A percentile compares a stretch with the other conserved stretches of the same genome.
These are phyloP conservation scores for Psittacula echo DNA, from an alignment of 2,797 vertebrate genomes.

Conservation along the genomic window DNA sequence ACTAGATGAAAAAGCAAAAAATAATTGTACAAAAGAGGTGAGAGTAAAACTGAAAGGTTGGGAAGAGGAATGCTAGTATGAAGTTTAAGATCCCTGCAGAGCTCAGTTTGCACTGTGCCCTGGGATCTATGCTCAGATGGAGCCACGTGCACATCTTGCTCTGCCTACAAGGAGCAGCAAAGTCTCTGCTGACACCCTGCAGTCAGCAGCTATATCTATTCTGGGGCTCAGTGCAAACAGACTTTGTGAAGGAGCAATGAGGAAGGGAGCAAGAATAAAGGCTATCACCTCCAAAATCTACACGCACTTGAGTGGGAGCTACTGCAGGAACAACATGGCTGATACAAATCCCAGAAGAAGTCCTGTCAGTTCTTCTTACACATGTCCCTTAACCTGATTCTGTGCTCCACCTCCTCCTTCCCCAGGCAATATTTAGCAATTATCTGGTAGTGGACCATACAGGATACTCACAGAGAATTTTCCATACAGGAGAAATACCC, in stretches of 20 bases:
- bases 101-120: not conserved
- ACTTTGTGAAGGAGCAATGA: constrained; percentile 42
- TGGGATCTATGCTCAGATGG: not conserved
- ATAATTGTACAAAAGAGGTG: not conserved
- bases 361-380: not conserved
- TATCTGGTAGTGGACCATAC: not conserved
- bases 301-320: constrained; percentile 7
- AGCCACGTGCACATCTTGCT: not conserved
- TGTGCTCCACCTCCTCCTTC: constrained; percentile 10
- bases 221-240: constrained; percentile 6
- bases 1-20: not conserved
- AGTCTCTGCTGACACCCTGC: not conserved
- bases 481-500: not conserved
- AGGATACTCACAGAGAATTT: not conserved
- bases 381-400: not conserved
- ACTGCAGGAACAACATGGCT: constrained; percentile 14
- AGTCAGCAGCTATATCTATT: constrained; percentile 18
- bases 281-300: constrained; percentile 51
- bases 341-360: not conserved
- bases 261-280: constrained; percentile 58
- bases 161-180: not conserved
- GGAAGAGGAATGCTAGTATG: not conserved
- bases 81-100: not conserved
- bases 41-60: not conserved
- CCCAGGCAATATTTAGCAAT: constrained; percentile 1